A percentile compares a stretch with the other conserved stretches of the same genome.
These are phyloP conservation scores for Syritta pipiens DNA, from an alignment of 2,888 invertebrate genomes.

Conservation along the genomic window DNA sequence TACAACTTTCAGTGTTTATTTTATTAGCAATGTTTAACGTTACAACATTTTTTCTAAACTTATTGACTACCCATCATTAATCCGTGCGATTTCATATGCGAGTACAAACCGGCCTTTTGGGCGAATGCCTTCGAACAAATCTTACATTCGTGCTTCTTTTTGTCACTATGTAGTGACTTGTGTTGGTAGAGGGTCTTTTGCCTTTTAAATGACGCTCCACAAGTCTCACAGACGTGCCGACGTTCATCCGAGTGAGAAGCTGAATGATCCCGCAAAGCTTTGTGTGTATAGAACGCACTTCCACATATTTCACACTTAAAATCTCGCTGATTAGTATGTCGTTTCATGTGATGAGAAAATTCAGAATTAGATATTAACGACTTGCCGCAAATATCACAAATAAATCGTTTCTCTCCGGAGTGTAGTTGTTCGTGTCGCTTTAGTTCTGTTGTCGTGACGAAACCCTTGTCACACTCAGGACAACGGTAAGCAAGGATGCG, in stretches of 20 bases:
- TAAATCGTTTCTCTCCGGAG: conserved; percentile 42
- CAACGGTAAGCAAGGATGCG: conserved; percentile 44
- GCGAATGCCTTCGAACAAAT: conserved; percentile 53
- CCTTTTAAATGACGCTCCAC: conserved; percentile 52
- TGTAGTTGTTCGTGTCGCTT: conserved; percentile 44
- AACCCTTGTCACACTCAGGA: conserved; percentile 42
- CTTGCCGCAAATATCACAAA: conserved; percentile 51
- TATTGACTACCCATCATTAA: conserved; percentile 24
- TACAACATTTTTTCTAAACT: too few relatives aligned
- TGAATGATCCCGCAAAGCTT: conserved; percentile 45
- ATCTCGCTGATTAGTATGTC: conserved; percentile 52
- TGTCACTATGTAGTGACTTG: conserved; percentile 38
- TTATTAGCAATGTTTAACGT: too few relatives aligned
- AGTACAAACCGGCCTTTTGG: conserved; percentile 50
- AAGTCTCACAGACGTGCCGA: conserved; percentile 46
- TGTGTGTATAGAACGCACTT: conserved; percentile 38
- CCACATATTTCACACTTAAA: conserved; percentile 50
- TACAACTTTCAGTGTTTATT: too few relatives aligned
- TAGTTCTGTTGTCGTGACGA: conserved; percentile 54
- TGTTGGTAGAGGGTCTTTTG: conserved; percentile 47
- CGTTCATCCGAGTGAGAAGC: conserved; percentile 50
- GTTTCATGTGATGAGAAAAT: conserved; percentile 48
- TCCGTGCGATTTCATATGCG: conserved; percentile 56
- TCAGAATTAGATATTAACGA: conserved; percentile 11
- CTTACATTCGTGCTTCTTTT: conserved; percentile 49